Percentiles rank a stretch among this genome's conserved stretches.
phyloP scores from a whole-genome alignment of 2,888 invertebrate genomes.

The Leptarthrus brevirostris region DNA sequence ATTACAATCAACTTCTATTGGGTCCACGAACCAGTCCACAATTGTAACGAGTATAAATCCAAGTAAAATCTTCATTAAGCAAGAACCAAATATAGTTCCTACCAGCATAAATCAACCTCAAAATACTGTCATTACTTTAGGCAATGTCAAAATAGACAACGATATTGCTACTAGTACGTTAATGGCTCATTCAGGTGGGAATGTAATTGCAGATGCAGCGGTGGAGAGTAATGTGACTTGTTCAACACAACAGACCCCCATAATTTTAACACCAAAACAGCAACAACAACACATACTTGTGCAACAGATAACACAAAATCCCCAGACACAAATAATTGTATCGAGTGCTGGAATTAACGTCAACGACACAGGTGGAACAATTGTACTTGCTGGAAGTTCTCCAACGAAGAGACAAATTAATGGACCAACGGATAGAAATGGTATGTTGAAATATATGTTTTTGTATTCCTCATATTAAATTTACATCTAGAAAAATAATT shows the following conservation, averaged over 20 bases:
- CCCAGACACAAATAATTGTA: slow-evolving; percentile 50
- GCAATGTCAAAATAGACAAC: slow-evolving; percentile 63
- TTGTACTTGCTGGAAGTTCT: slow-evolving; percentile 52
- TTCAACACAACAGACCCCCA: slow-evolving; percentile 35
- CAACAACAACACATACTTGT: slow-evolving; percentile 60
- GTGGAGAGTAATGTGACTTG: slow-evolving; percentile 51
- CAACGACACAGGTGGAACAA: slow-evolving; percentile 49
- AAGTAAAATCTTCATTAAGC: slow-evolving; percentile 22
- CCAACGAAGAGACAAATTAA: slow-evolving; percentile 60
- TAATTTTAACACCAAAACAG: slow-evolving; percentile 47
- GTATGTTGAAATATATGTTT: slow-evolving; percentile 57
- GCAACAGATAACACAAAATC: slow-evolving; percentile 59
- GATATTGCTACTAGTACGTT: slow-evolving; percentile 55
- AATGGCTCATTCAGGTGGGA: slow-evolving; percentile 53
- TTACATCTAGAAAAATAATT: too few relatives aligned
- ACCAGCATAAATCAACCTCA: slow-evolving; percentile 59
- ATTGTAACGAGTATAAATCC: slow-evolving; percentile 31
- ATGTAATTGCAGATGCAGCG: slow-evolving; percentile 52
- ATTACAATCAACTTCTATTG: slow-evolving; percentile 2
- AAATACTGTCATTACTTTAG: slow-evolving; percentile 61
- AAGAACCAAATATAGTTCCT: slow-evolving; percentile 57
- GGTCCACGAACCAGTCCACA: slow-evolving; percentile 11
- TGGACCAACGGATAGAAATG: slow-evolving; percentile 61
- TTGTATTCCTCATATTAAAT: too few relatives aligned
- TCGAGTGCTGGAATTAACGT: slow-evolving; percentile 41